These are phyloP conservation scores for Chaunax sp. DNA, from an alignment of 2,797 vertebrate species.

Conservation along the genomic window DNA sequence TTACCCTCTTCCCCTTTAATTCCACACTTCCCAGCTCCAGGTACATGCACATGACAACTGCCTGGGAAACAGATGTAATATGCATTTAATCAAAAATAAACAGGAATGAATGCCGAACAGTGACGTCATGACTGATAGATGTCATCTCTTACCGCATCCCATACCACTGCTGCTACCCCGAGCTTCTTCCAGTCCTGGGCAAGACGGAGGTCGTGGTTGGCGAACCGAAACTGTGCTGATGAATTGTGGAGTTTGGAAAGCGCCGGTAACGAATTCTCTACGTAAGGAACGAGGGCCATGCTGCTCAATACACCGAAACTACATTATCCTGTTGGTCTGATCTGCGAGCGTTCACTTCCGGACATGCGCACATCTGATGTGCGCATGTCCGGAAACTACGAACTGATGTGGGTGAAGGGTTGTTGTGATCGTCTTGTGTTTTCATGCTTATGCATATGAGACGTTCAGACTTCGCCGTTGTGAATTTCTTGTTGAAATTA, in stretches of 20 bases:
- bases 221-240: conserved; percentile 86
- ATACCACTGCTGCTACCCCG: conserved; percentile 94
- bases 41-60: conserved; percentile 91
- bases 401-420: too few relatives aligned
- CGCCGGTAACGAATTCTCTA: conserved; percentile 67
- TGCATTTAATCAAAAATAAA: background rate
- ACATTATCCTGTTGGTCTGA: too few relatives aligned
- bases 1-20: conserved; percentile 81
- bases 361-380: too few relatives aligned
- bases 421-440: too few relatives aligned
- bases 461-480: too few relatives aligned
- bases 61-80: conserved; percentile 75
- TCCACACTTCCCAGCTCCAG: conserved; percentile 90
- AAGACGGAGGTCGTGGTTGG: conserved; percentile 83
- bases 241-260: conserved; percentile 89
- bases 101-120: fast-evolving
- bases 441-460: too few relatives aligned
- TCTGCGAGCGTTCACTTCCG: too few relatives aligned
- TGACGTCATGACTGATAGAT: too few relatives aligned
- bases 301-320: background rate
- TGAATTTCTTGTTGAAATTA: fast-evolving
- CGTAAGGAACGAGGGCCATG: conserved; percentile 86
- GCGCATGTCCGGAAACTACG: too few relatives aligned
- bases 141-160: conserved; percentile 97
- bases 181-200: conserved; percentile 91